Evolutionary conservation across 2,797 vertebrate species (phyloP), one percentile per base, ranked within the genome.

Genomic region (Acridotheres tristis): DNA sequence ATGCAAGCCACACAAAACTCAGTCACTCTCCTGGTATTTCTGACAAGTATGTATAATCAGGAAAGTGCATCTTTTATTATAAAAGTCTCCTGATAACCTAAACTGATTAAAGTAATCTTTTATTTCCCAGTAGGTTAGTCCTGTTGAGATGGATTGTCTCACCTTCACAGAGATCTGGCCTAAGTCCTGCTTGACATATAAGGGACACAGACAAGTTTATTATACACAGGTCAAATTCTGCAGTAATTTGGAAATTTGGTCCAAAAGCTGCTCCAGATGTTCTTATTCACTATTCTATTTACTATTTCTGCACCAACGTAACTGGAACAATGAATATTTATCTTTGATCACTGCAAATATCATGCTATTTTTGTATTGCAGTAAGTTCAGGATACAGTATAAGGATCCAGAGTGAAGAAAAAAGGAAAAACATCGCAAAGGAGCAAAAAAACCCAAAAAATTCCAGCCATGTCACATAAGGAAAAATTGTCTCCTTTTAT

Each of bases 1-100:
- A 97, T 83, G 86, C 84, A 96, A 96, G 88, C 86, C 68, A 62
- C 77, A 91, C 67, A 92, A 94, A 93, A 92, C 67, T 89, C 93
- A 95, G 88, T 92, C 75, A 81, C 47, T 94, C 53, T 94, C 68
- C 57, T 96, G 89, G 65, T 93, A 80, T 89, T 95, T 92, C 84
- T 93, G 93, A 89, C 94, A 84, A 90, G 45, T 81, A 68, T 72
- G 16, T 66, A 81, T 85, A 90, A 96, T 88, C 67, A 89, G 40
- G 36, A 89, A 90, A 88, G 73, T 75, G 20, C 30, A 82, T 57
- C 85, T 96, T 94, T 77, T 93, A 75, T 85, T 77, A 81, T 72
- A 85, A 85, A 84, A 66, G 21, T 94, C 42, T 87, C 71, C 67
- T 74, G 88, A 82, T 94, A 91, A 92, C 48, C 57, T 82, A 58